These are phyloP conservation scores for Drosophila nigrodunni DNA, from an alignment of 1,140 invertebrate genomes.

Conservation along the genomic window DNA sequence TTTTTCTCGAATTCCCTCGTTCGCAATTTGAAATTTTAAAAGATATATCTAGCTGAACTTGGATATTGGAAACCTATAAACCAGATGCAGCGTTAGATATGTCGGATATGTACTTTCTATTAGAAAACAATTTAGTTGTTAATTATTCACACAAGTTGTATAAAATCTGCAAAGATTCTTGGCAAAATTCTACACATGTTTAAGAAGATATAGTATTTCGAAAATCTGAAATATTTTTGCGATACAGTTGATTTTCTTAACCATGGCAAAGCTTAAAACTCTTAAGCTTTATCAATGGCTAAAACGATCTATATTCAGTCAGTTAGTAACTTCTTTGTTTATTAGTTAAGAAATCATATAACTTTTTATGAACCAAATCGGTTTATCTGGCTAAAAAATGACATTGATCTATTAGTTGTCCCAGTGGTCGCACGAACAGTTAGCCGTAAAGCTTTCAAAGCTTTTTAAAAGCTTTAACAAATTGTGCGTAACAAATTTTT, in stretches of 20 bases:
- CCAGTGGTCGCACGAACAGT: not conserved
- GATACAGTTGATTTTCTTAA: too few relatives aligned
- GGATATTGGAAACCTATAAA: not conserved
- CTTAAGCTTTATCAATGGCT: too few relatives aligned
- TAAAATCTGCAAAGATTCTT: too few relatives aligned
- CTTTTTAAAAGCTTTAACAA: conserved; percentile 3
- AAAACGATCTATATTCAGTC: too few relatives aligned
- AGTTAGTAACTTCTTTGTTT: too few relatives aligned
- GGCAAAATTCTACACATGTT: too few relatives aligned
- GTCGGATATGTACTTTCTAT: not conserved
- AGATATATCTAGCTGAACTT: not conserved
- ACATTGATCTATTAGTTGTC: not conserved
- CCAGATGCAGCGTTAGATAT: not conserved
- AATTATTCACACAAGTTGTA: not conserved
- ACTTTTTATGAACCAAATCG: not conserved
- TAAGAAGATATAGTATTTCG: too few relatives aligned
- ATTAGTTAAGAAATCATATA: too few relatives aligned
- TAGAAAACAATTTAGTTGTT: not conserved
- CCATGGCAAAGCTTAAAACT: too few relatives aligned
- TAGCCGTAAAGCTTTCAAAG: not conserved
- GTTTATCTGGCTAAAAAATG: not conserved
- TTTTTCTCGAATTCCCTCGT: not conserved
- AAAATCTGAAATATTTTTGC: too few relatives aligned
- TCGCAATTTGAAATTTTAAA: not conserved
- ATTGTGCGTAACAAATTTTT: conserved; percentile 6